phyloP scores from a whole-genome alignment of 2,888 invertebrate species.

The Papilio protenor region DNA sequence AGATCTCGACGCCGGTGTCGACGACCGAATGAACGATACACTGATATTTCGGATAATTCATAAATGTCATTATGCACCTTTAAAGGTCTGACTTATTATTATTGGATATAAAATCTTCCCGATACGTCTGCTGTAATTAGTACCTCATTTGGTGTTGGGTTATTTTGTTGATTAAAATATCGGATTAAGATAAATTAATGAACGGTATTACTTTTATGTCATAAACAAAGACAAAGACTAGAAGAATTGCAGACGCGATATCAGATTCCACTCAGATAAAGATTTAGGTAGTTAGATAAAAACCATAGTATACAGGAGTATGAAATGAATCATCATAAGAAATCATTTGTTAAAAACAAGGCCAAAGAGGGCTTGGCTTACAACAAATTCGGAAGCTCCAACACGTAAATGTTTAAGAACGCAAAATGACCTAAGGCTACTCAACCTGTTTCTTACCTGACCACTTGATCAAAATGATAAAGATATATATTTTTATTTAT shows the following conservation, averaged over 20 bases:
- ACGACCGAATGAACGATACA: constrained; percentile 61
- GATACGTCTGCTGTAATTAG: constrained; percentile 49
- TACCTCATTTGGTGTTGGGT: constrained; percentile 44
- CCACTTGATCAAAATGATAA: background rate
- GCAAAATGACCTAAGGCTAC: background rate
- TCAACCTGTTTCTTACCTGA: background rate
- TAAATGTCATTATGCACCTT: constrained; percentile 70
- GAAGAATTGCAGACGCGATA: background rate
- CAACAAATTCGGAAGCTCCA: background rate
- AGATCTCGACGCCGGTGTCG: constrained; percentile 60
- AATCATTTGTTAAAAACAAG: constrained; percentile 12
- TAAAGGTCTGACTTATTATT: constrained; percentile 63
- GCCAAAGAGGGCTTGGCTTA: background rate
- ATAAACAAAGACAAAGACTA: background rate
- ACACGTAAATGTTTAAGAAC: background rate
- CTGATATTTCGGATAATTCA: constrained; percentile 67
- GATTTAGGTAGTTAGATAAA: background rate
- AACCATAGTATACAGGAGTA: background rate
- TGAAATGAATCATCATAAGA: background rate
- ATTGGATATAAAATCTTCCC: constrained; percentile 58
- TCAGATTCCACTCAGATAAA: background rate
- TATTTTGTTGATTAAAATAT: constrained; percentile 13
- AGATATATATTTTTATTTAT: constrained; percentile 7
- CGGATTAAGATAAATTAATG: background rate
- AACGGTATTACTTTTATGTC: background rate